These are phyloP conservation scores for Bos javanicus DNA, from an alignment of 2,113 vertebrate species.

Conservation along the genomic window DNA sequence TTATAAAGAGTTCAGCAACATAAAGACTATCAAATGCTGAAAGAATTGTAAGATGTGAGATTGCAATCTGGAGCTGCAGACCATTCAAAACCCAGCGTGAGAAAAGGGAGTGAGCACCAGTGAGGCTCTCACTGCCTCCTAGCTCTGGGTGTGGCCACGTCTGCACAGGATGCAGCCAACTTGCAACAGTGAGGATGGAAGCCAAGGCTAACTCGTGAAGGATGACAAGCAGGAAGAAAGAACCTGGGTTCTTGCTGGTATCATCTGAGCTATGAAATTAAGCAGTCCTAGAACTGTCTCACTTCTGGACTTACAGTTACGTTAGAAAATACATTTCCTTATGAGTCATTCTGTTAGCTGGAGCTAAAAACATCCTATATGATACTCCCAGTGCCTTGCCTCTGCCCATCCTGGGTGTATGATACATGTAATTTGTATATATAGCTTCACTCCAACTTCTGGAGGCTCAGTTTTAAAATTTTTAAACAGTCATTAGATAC, in stretches of 20 bases:
- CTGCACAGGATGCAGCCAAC: neutral
- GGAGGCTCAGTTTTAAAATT: neutral
- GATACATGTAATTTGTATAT: neutral
- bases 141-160: neutral
- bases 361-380: neutral
- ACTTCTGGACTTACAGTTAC: neutral
- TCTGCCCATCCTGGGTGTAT: neutral
- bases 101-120: neutral
- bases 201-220: neutral
- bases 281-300: neutral
- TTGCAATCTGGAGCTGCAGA: neutral
- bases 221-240: neutral
- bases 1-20: neutral
- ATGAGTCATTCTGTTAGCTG: neutral
- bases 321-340: neutral
- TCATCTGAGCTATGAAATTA: neutral
- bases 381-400: neutral
- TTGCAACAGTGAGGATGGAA: neutral
- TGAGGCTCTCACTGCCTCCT: neutral
- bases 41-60: neutral
- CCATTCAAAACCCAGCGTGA: neutral
- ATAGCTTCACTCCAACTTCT: neutral
- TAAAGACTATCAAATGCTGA: neutral
- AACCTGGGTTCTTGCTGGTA: neutral
- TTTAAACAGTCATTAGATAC: neutral